Conservation (phyloP, 2,797 vertebrate genomes). For the Lates japonicus region DNA sequence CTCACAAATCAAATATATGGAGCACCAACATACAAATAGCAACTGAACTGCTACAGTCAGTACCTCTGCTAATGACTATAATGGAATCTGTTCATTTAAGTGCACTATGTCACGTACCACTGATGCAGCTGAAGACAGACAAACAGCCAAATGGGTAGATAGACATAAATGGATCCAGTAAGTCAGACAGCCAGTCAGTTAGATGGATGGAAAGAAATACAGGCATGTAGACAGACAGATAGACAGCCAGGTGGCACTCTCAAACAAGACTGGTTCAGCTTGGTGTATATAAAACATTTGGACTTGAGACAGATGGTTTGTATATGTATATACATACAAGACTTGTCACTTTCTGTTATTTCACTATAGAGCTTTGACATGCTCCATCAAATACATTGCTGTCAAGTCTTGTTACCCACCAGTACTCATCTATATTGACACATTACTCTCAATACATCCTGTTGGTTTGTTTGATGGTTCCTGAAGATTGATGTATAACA, state of each 20-base stretch:
- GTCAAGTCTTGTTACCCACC: constrained; percentile 10
- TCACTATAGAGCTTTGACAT: background rate
- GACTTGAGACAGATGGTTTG: background rate
- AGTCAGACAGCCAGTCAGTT: constrained; percentile 10
- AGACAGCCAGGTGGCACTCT: background rate
- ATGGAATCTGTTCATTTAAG: constrained; percentile 42
- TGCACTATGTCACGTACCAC: constrained; percentile 19
- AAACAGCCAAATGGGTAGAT: constrained; percentile 29
- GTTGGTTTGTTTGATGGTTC: constrained; percentile 12
- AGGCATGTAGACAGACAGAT: background rate
- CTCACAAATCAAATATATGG: constrained; percentile 35
- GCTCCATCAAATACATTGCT: constrained; percentile 7
- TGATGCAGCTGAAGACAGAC: constrained; percentile 25
- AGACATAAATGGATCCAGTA: constrained; percentile 25
- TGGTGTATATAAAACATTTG: background rate
- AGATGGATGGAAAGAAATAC: constrained; percentile 3
- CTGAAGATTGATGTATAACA: constrained; percentile 11
- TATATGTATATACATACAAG: background rate
- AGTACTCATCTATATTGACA: constrained; percentile 1
- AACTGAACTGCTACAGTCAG: background rate
- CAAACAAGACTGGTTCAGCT: background rate
- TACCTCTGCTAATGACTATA: constrained; percentile 35
- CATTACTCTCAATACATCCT: constrained; percentile 13
- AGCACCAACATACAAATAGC: constrained; percentile 25
- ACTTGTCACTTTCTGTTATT: constrained; percentile 1